Base-by-base conservation (phyloP, 2,888 invertebrate species). In the Eugnorisma glareosa region DNA sequence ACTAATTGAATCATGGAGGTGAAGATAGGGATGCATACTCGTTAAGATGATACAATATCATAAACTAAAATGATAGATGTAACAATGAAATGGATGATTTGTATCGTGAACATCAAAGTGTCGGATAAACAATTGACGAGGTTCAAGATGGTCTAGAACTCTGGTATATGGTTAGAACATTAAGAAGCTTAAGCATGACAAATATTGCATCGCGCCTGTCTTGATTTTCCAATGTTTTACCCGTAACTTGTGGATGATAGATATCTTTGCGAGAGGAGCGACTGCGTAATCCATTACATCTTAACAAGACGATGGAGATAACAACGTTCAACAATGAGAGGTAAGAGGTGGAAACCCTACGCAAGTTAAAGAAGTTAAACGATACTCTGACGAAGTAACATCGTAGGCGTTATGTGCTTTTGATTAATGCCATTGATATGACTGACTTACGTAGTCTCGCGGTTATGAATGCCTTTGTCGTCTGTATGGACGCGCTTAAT, bases 381-480 rank as follows among this genome's bases (percentile, higher is more conserved):
- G 35, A 66, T 84, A 81, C 71, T 66, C 40, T 54, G 68, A 67
- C 86, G 57, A 75, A 72, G 77, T 43, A 72, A 77, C 59, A 64
- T 80, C 67, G 82, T 85, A 76, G 79, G 85, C 80, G 80, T 78
- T 77, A 35, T 82, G 72, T 86, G 73, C 67, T 73, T 82, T 81
- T 84, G 89, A 87, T 85, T 81, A 71, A 79, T 81, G 75, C 54
- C 73, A 78, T 51, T 76, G 87, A 87, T 87, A 85, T 67, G 18
- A 43, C 59, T 40, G 35, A 69, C 69, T 85, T 82, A 79, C 79
- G 78, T 77, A 61, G 51, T 66, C 54, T 78, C 77, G 51, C 2
- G 63, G 37, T 73, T 78, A 81, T 75, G 28, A 75, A 81, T 81
- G 59, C 59, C 61, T 71, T 59, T 79, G 74, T 74, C 75, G 45